Evolutionary conservation across 2,797 vertebrate genomes (phyloP), one percentile per base, ranked within the genome.

Genomic region (Oreonectes daqikongensis): DNA sequence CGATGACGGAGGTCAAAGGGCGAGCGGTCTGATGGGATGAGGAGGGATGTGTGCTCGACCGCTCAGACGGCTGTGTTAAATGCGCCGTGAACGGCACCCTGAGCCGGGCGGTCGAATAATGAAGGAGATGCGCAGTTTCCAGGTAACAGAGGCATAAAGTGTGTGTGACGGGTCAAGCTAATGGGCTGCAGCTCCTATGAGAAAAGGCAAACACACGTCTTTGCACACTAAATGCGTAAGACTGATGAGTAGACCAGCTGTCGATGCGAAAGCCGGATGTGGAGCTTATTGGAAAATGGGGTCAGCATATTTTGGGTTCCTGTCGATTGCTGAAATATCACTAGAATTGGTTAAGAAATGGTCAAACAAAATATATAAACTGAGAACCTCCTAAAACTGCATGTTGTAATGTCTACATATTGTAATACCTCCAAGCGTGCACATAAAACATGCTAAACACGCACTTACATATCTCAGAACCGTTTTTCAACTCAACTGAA

Each of bases 221-320:
- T 30, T 67, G 79, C 48, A 61, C 61, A 79, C 76, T 73, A 87
- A 79, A 76, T 84, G 78, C 75, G 79, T 63, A 77, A 84, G 82
- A 87, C 72, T 85, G 86, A 90, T 86, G 83, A 85, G 28, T 69
- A 55, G 53, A 73, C 61, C 86, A 89, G 88, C 87, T 89, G 88
- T 84, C 81, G 73, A 77, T 83, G 85, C 75, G 81, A 85, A 73
- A 60, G 6, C 66, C 67, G 75, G 87, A 80, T 65, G 57, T 32
- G 55, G 12, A 38, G 70, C 12, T 38, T 14, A 66, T 66, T n/a
- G 14, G 64, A 69, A 61, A 71, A 59, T 12, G 60, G 20, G 44
- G 42, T 69, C 55, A 63, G 75, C 66, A 42, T 35, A 69, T 69
- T 77, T 50, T 40, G 14, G 22, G 30, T n/a, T 38, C 9, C 15